These are phyloP conservation scores for Megastigmus dorsalis DNA, from an alignment of 2,888 invertebrate species.

Conservation along the genomic window DNA sequence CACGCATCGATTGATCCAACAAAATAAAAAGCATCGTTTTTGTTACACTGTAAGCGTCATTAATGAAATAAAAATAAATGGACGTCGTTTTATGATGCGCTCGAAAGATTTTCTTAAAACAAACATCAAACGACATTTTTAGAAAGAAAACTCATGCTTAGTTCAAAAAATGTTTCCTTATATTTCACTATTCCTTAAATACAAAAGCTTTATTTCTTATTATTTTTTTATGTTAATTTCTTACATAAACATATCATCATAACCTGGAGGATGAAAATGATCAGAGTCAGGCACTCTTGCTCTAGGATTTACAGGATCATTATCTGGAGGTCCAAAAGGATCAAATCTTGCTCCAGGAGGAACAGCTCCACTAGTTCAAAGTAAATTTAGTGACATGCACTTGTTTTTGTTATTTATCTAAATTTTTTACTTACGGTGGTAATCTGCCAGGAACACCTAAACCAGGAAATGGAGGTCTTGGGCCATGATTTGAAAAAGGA, in stretches of 20 bases:
- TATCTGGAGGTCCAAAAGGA: constrained; percentile 84
- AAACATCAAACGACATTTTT: constrained; percentile 34
- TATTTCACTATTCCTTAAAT: constrained; percentile 18
- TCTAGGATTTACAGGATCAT: constrained; percentile 65
- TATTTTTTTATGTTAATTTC: background rate
- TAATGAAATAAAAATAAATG: constrained; percentile 63
- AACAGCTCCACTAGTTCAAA: constrained; percentile 77
- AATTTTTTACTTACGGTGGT: constrained; percentile 75
- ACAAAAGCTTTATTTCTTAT: background rate
- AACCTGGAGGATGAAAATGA: constrained; percentile 85
- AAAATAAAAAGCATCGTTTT: constrained; percentile 57
- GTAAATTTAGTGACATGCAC: background rate
- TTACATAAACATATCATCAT: constrained; percentile 86
- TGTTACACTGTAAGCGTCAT: constrained; percentile 65
- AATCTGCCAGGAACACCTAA: constrained; percentile 78
- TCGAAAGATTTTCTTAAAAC: constrained; percentile 39
- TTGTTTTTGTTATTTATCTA: background rate
- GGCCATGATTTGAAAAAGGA: constrained; percentile 73
- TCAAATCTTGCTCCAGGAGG: constrained; percentile 91
- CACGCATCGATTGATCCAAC: constrained; percentile 53
- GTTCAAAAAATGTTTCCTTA: constrained; percentile 41
- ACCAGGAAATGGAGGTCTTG: constrained; percentile 59
- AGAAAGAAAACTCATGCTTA: constrained; percentile 24
- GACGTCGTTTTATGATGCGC: constrained; percentile 62
- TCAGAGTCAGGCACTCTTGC: constrained; percentile 80